Conservation (phyloP, 2,888 invertebrate genomes). For the Cotesia congregata region DNA sequence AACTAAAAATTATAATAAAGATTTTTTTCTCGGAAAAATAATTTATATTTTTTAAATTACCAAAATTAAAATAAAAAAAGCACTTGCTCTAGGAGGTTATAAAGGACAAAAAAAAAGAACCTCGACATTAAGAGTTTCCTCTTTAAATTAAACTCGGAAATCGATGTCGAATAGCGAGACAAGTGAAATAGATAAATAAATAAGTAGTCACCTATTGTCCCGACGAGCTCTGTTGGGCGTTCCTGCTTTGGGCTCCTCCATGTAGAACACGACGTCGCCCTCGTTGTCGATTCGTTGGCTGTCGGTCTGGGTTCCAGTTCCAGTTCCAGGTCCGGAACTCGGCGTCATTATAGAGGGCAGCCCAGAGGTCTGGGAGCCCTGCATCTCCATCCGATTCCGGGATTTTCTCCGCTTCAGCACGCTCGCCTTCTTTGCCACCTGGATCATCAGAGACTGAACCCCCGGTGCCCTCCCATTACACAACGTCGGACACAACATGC, state of each 20-base stretch:
- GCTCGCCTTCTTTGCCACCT: conserved; percentile 83
- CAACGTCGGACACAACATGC: conserved; percentile 66
- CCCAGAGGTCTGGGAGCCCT: conserved; percentile 55
- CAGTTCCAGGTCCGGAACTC: conserved; percentile 51
- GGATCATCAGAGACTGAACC: conserved; percentile 80
- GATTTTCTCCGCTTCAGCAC: conserved; percentile 81
- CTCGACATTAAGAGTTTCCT: too few species aligned
- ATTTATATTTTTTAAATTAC: background rate
- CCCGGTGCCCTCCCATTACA: conserved; percentile 69
- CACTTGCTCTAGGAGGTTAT: conserved; percentile 15
- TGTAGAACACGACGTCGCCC: conserved; percentile 77
- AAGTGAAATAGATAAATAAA: conserved; percentile 40
- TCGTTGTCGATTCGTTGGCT: conserved; percentile 73
- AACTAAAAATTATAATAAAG: too few species aligned
- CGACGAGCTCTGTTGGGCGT: conserved; percentile 66
- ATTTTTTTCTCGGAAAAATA: too few species aligned
- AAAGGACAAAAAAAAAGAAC: background rate
- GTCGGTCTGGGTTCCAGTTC: conserved; percentile 53
- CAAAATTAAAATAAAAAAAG: conserved; percentile 8
- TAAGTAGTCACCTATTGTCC: conserved; percentile 66
- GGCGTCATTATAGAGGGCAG: conserved; percentile 53
- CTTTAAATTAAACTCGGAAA: too few species aligned
- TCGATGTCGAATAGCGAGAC: too few species aligned
- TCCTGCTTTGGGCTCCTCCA: conserved; percentile 76
- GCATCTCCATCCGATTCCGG: conserved; percentile 76